Percentiles rank a stretch among this genome's conserved stretches.
Evolutionary conservation across 1,140 invertebrate species (phyloP).

Genomic region (Druon quercuslanigerum): DNA sequence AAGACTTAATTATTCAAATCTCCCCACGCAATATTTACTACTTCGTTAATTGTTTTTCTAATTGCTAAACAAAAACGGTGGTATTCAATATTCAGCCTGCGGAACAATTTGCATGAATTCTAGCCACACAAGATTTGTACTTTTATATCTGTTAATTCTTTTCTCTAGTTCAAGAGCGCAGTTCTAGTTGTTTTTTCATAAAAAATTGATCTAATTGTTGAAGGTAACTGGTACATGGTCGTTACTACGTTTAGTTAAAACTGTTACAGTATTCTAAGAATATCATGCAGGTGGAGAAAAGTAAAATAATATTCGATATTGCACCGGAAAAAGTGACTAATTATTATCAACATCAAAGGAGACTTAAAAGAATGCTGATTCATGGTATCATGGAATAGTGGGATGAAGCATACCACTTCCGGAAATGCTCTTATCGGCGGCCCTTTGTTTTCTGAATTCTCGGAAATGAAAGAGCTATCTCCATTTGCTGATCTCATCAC

Average conservation of each 20-base stretch:
- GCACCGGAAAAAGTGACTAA: neutral
- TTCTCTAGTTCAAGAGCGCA: neutral
- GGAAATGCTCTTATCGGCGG: constrained; percentile 1
- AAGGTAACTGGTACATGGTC: constrained; percentile 49
- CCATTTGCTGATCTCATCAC: neutral
- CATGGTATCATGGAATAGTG: constrained; percentile 1
- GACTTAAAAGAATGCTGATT: neutral
- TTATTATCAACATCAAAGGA: too few relatives aligned
- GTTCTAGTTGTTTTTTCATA: neutral
- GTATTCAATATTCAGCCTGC: neutral
- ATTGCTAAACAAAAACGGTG: neutral
- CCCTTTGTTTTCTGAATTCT: neutral
- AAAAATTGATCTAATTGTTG: constrained; percentile 28
- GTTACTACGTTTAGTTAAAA: constrained; percentile 42
- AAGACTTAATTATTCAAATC: constrained; percentile 14
- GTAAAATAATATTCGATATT: constrained; percentile 39
- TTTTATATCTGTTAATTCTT: neutral
- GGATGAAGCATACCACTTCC: neutral
- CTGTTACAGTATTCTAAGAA: constrained; percentile 45
- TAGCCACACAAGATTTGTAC: neutral
- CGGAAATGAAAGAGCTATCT: neutral
- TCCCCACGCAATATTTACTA: constrained; percentile 3
- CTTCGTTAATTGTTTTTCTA: neutral
- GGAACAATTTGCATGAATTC: neutral
- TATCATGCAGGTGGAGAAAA: constrained; percentile 41